Percentiles rank a stretch among this genome's conserved stretches.
Evolutionary conservation across 2,113 vertebrate genomes (phyloP).

Genomic region (Myiagra hebetior): DNA sequence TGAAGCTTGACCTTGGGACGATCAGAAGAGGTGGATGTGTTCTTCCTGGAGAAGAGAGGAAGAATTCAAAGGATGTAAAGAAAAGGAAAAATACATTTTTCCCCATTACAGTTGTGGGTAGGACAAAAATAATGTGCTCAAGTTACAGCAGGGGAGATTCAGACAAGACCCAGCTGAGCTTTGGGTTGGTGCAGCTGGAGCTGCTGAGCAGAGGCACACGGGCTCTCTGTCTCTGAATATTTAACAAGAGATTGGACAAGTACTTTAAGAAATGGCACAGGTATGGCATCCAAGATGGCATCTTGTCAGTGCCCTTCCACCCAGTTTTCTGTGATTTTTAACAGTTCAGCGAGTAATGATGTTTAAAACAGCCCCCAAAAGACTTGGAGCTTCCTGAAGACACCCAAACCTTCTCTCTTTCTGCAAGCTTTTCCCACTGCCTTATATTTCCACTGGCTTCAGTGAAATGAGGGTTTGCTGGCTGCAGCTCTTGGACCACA

Average conservation of each 20-base stretch:
- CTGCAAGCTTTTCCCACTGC: background rate
- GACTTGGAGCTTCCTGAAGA: background rate
- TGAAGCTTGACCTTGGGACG: background rate
- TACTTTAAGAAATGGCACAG: background rate
- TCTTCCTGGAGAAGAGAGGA: background rate
- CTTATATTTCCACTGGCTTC: background rate
- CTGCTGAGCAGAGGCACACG: background rate
- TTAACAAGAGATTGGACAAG: background rate
- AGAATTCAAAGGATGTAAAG: background rate
- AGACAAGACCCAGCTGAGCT: background rate
- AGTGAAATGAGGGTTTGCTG: background rate
- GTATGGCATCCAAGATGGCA: background rate
- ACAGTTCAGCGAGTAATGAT: background rate
- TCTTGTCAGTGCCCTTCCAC: background rate
- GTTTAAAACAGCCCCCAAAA: background rate
- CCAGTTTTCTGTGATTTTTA: background rate
- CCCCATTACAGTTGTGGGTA: background rate
- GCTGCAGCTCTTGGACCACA: constrained; percentile 30
- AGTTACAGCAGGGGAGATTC: background rate
- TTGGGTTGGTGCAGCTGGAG: background rate
- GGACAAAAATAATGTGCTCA: background rate
- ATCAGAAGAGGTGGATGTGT: background rate
- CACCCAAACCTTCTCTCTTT: background rate
- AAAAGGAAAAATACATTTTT: background rate
- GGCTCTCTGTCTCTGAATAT: background rate